Evolutionary conservation across 2,888 invertebrate species (phyloP), one percentile per base, ranked within the genome.

Genomic region (Zhengitettix transpicula): DNA sequence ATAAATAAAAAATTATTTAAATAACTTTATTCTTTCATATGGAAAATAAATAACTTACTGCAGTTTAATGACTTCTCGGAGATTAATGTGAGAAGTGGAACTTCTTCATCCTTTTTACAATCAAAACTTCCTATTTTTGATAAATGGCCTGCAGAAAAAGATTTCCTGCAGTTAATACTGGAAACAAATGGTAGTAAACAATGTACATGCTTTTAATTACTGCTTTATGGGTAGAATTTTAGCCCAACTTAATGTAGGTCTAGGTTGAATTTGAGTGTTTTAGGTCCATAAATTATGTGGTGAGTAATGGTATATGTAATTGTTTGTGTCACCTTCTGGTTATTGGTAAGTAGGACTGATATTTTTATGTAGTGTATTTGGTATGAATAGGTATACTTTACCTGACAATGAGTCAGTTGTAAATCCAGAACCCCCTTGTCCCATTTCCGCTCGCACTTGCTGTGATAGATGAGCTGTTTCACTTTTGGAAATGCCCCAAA

Each of bases 21-120:
- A 47, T 47, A 47, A 3, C 2, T 47, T 47, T 47, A 12, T 7
- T 47, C 12, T 47, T 14, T 12, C 2, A n/a, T 17, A 14, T 41
- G 17, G 10, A 40, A 55, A 12, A 47, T 12, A n/a, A n/a, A 44
- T 12, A 56, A 66, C 71, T 67, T 69, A 75, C 75, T 71, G 63
- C 67, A 68, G 58, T 67, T 67, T n/a, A 74, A 67, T 40, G 71
- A 69, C 64, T 71, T 72, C 56, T 73, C 71, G 9, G 73, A 70
- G 60, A 75, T 71, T 2, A 75, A 57, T 77, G 72, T 7, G 74
- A 78, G 60, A 73, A 75, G 63, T 52, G 73, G 73, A 64, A 72
- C 73, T 10, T 69, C 61, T 57, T 65, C 67, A 8, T 68, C 68
- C 40, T 69, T 62, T 60, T 66, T 67, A 57, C 61, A 64, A 40